Evolutionary conservation across 2,888 invertebrate species (phyloP), one percentile per base, ranked within the genome.

Genomic region (Melieria omissa): DNA sequence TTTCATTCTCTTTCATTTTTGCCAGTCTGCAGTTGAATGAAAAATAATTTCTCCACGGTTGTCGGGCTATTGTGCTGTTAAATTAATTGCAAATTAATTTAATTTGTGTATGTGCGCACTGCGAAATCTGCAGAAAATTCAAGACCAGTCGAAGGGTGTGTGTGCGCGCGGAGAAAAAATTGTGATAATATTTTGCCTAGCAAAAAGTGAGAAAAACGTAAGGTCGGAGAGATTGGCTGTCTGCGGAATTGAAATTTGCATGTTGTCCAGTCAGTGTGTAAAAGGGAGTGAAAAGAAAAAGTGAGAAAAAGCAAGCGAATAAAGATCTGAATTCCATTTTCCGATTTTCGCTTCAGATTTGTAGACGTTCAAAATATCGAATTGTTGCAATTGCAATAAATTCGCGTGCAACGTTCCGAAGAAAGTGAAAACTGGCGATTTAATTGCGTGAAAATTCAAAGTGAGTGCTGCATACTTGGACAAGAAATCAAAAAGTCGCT

Each of bases 21-120:
- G 65, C 62, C 45, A 29, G 61, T 69, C 54, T 29, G 69, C 62
- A 69, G 54, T 69, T 62, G 54, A 62, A 62, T 61, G 62, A 61
- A 69, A 63, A 69, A 14, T 2, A 29, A 29, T 29, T 29, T 29
- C 29, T 29, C 29, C 29, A 29, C 29, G 29, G 29, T 63, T 57
- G 47, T 69, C 55, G 69, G 46, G 46, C 44, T 14, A 44, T 44
- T 69, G 63, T 69, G 63, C 10, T 54, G 55, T 52, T 57, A 57
- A 63, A 63, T 69, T 69, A 60, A 67, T n/a, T 67, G 44, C 60
- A 47, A 52, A 14, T 65, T 46, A 65, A 65, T 69, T 47, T 14
- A 69, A 29, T 69, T 62, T 54, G 10, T 46, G 46, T 52, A 44
- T 47, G 41, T 49, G 10, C 14, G 44, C 42, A 41, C n/a, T 52